Evolutionary conservation across 2,797 vertebrate genomes (phyloP), one percentile per base, ranked within the genome.

Genomic region (Chloroceryle amazona): DNA sequence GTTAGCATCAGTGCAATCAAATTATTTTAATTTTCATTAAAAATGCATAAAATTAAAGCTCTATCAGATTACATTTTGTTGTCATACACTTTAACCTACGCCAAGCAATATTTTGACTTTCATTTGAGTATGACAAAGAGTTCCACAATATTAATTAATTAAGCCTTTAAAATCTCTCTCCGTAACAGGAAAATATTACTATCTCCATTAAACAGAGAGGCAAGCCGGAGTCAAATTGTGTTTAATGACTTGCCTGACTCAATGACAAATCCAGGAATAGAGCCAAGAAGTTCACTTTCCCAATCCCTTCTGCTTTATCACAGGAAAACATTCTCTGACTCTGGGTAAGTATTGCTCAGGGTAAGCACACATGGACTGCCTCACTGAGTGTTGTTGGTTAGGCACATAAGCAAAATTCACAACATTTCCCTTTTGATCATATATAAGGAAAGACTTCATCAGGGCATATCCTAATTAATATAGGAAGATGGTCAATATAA

Each of bases 191-290:
- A 95, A 91, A 74, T 80, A 84, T 49, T 92, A 73, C 86, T 95
- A 94, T 96, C 95, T 94, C 66, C 86, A 78, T 93, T 85, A 73
- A 93, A 90, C 93, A 96, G 95, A 95, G 73, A 95, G 86, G 91
- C 96, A 95, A 95, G 74, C 80, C 41, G 47, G 55, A 95, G 70
- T 91, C 80, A 91, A 60, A 84, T 58, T 73, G 80, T 80, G 55
- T 80, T 84, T 93, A 94, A 94, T 96, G 82, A 61, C 63, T 93
- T 82, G 70, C 51, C 60, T 61, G 82, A 93, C 82, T 95, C 90
- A 84, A 61, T 93, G 83, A 90, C 71, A 95, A 94, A 96, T 52
- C 70, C 86, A 95, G 90, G 93, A 96, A 93, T 2, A 66, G 35
- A 96, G 94, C 94, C 95, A 95, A 90, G 78, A 72, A 93, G 63